These are phyloP conservation scores for Megalopta genalis DNA, from an alignment of 1,140 invertebrate species.

Conservation along the genomic window DNA sequence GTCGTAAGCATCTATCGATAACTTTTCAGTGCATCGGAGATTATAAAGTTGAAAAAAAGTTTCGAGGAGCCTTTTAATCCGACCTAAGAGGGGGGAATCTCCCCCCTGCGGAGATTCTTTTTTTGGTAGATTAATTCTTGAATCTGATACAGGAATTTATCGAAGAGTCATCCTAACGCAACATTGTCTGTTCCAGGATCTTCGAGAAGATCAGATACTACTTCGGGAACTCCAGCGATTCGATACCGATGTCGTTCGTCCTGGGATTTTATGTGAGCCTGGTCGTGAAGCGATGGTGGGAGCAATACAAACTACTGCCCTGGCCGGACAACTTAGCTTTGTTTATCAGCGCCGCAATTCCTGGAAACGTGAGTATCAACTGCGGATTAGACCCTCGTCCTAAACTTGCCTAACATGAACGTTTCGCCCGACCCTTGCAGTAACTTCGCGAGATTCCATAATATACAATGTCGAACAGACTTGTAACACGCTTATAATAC, in stretches of 20 bases:
- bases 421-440: too few species aligned
- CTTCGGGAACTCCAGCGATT: conserved; percentile 90
- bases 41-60: too few species aligned
- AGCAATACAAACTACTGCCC: conserved; percentile 92
- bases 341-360: conserved; percentile 93
- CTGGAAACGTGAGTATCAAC: conserved; percentile 89
- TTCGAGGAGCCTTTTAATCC: too few species aligned
- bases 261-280: conserved; percentile 96
- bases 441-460: too few species aligned
- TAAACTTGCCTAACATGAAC: too few species aligned
- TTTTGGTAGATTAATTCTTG: not conserved
- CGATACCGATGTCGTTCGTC: conserved; percentile 95
- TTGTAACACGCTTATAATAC: too few species aligned
- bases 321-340: conserved; percentile 95
- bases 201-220: conserved; percentile 91
- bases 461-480: too few species aligned
- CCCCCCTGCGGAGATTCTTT: too few species aligned
- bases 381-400: too few species aligned
- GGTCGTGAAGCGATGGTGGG: conserved; percentile 95
- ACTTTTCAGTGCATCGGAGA: too few species aligned
- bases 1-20: too few species aligned
- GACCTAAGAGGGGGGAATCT: too few species aligned
- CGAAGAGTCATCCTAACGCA: not conserved
- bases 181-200: conserved; percentile 82
- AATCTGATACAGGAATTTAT: not conserved